Conservation (phyloP, 2,113 vertebrate species). For the Sphyrna mokarran region DNA sequence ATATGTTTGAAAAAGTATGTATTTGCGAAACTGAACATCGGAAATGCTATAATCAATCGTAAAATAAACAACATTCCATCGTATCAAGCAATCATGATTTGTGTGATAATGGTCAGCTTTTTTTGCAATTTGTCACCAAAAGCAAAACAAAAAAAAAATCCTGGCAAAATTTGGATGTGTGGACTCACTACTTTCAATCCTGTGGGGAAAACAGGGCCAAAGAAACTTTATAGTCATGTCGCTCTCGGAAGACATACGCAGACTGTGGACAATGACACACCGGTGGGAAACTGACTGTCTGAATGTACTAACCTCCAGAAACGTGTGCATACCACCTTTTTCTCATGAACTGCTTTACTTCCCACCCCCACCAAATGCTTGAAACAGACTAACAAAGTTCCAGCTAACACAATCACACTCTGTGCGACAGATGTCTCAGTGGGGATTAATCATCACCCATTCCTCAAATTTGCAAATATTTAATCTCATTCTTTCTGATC, state of each 20-base stretch:
- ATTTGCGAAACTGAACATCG: neutral
- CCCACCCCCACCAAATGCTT: neutral
- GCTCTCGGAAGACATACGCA: neutral
- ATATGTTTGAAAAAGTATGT: neutral
- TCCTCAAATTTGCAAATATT: slow-evolving; percentile 24
- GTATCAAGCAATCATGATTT: neutral
- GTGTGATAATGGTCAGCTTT: neutral
- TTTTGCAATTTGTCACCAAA: neutral
- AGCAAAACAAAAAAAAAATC: neutral
- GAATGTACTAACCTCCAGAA: neutral
- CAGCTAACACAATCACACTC: neutral
- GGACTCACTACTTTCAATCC: neutral
- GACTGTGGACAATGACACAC: neutral
- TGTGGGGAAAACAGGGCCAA: neutral
- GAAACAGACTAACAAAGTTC: neutral
- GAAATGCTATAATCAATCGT: neutral
- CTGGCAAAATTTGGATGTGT: neutral
- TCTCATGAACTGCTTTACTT: neutral
- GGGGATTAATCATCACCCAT: neutral
- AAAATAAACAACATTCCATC: neutral
- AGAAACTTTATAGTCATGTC: neutral
- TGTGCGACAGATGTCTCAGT: neutral
- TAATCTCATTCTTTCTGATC: neutral
- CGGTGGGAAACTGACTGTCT: neutral
- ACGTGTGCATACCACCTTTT: neutral